Evolutionary conservation across 1,140 invertebrate genomes (phyloP).

Genomic region (Drosophila persimilis): DNA sequence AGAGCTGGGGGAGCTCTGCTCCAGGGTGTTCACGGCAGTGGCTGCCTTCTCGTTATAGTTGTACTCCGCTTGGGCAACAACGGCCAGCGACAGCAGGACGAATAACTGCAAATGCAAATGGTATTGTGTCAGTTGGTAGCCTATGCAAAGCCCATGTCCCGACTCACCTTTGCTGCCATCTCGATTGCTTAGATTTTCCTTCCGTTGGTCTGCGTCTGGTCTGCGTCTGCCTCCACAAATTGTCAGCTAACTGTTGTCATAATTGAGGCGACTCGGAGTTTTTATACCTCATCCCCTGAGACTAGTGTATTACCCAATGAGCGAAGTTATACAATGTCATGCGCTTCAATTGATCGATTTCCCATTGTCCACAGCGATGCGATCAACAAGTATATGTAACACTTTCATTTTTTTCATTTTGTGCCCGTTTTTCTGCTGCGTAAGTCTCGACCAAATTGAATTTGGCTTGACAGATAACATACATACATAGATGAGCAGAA

Average conservation of each 20-base stretch:
- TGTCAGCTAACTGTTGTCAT: constrained; percentile 61
- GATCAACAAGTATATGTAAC: constrained; percentile 39
- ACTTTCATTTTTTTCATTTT: constrained; percentile 65
- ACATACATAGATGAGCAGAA: constrained; percentile 13
- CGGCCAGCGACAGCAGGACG: constrained; percentile 37
- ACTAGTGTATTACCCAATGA: constrained; percentile 51
- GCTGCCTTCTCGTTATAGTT: constrained; percentile 43
- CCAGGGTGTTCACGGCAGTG: constrained; percentile 35
- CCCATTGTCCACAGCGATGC: constrained; percentile 24
- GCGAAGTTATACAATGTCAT: constrained; percentile 69
- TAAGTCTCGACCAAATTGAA: constrained; percentile 22
- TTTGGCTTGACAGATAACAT: not conserved
- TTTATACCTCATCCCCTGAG: constrained; percentile 51
- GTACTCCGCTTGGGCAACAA: constrained; percentile 43
- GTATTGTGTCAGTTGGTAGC: not conserved
- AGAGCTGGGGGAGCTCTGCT: constrained; percentile 34
- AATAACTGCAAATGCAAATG: constrained; percentile 42
- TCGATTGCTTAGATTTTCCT: constrained; percentile 30
- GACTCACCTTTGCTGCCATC: constrained; percentile 55
- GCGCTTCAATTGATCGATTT: constrained; percentile 59
- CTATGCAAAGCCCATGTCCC: not conserved
- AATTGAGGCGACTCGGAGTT: constrained; percentile 45
- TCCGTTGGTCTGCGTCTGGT: constrained; percentile 20
- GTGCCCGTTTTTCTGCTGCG: constrained; percentile 40
- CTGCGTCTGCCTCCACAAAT: constrained; percentile 33